Evolutionary conservation across 2,888 invertebrate species (phyloP), one percentile per base, ranked within the genome.

Genomic region (Ichneumoninae sp.): DNA sequence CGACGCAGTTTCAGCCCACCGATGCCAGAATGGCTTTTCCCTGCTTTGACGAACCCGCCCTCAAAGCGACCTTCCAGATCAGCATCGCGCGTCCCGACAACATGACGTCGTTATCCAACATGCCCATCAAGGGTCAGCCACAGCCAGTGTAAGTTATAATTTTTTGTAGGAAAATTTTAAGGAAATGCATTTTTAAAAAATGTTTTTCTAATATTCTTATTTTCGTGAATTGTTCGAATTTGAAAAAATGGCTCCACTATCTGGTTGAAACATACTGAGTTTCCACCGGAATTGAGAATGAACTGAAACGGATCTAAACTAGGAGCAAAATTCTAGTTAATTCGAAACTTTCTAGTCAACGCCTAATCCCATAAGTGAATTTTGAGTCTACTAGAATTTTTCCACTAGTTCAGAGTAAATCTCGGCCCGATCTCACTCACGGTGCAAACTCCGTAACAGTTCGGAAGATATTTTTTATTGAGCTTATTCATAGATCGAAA

Each of bases 31-130:
- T 96, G 82, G 97, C 97, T 5, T 97, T 98, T 93, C 98, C 97
- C 0, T 98, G 97, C 93, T 97, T 97, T 94, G 98, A 98, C 93
- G 97, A 98, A 92, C 98, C 98, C 0, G 96, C 96, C 0, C 93
- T 97, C 72, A 98, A 98, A 92, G 97, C 97, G 0, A 95, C 95
- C 84, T 98, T 98, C 90, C 96, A 96, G 86, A 95, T 98, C 89
- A 96, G 96, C 92, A 95, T 98, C 69, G 97, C 96, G 0, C 94
- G 97, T 30, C 96, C 96, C 0, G 93, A 93, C 72, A 96, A 96
- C 89, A 96, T 98, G 96, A 95, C 96, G 40, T 95, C 97, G 0
- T 95, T 97, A 50, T 97, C 97, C 33, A 97, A 97, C 90, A 97
- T 97, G 97, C 96, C 96, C 78, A 93, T 93, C 52, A 90, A 94